These are phyloP conservation scores for Polyommatus icarus DNA, from an alignment of 2,888 invertebrate genomes.

Conservation along the genomic window DNA sequence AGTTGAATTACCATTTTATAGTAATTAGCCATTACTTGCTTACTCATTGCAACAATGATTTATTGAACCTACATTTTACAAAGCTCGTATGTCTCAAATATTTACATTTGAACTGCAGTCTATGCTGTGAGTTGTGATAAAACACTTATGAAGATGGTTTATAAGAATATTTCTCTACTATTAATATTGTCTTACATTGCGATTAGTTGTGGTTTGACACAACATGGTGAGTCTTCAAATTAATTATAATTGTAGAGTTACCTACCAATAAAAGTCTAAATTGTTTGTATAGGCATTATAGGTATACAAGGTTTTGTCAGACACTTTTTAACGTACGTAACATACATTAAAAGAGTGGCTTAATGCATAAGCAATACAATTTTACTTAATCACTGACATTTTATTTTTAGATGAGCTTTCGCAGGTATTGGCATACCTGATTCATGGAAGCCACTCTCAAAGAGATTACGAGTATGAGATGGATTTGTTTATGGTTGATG, in stretches of 20 bases:
- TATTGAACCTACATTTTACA: not conserved
- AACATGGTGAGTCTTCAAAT: not conserved
- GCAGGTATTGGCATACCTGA: not conserved
- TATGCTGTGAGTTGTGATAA: not conserved
- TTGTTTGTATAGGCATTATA: too few relatives aligned
- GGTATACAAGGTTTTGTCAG: too few relatives aligned
- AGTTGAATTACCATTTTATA: not conserved
- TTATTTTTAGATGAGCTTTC: constrained; percentile 5
- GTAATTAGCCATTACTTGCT: not conserved
- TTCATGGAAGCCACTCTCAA: not conserved
- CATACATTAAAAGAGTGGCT: too few relatives aligned
- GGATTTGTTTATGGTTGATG: not conserved
- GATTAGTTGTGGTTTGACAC: not conserved
- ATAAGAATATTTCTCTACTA: not conserved
- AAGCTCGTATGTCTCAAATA: too few relatives aligned
- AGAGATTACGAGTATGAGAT: not conserved
- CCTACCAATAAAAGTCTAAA: too few relatives aligned
- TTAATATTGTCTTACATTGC: not conserved
- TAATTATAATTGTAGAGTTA: too few relatives aligned
- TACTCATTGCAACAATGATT: not conserved
- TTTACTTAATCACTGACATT: not conserved
- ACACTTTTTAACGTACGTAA: too few relatives aligned
- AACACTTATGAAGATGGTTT: not conserved
- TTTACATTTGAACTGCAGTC: not conserved
- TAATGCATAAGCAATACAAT: not conserved